These are phyloP conservation scores for Ecliptopera silaceata DNA, from an alignment of 2,888 invertebrate species.

Conservation along the genomic window DNA sequence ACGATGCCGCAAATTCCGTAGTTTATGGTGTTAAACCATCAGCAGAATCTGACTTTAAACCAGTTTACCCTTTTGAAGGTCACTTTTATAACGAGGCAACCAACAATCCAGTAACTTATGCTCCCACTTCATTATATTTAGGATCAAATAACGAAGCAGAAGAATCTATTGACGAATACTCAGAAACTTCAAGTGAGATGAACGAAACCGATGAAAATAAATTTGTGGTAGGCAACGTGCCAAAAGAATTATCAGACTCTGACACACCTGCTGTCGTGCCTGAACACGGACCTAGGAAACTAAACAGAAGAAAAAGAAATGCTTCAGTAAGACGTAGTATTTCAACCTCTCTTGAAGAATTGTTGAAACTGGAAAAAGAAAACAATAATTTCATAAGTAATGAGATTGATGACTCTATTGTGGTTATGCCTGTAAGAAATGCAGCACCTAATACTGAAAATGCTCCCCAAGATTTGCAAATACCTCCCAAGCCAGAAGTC, in stretches of 20 bases:
- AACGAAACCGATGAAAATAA: conserved; percentile 68
- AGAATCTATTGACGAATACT: conserved; percentile 59
- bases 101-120: conserved; percentile 64
- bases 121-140: conserved; percentile 76
- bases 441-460: conserved; percentile 45
- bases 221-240: conserved; percentile 86
- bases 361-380: conserved; percentile 64
- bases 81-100: conserved; percentile 73
- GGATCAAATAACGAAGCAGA: conserved; percentile 71
- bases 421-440: conserved; percentile 47
- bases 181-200: conserved; percentile 50
- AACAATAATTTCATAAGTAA: conserved; percentile 74
- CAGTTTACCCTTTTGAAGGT: conserved; percentile 74
- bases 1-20: conserved; percentile 64
- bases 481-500: conserved; percentile 47
- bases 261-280: conserved; percentile 84
- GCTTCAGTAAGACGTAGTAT: conserved; percentile 55
- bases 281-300: conserved; percentile 85
- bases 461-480: conserved; percentile 38
- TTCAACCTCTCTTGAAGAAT: conserved; percentile 67
- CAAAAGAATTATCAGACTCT: conserved; percentile 81
- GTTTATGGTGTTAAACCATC: conserved; percentile 75
- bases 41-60: conserved; percentile 72
- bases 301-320: conserved; percentile 55
- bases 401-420: conserved; percentile 72